Conservation (phyloP, 2,113 vertebrate genomes). For the Barnardius zonarius region DNA sequence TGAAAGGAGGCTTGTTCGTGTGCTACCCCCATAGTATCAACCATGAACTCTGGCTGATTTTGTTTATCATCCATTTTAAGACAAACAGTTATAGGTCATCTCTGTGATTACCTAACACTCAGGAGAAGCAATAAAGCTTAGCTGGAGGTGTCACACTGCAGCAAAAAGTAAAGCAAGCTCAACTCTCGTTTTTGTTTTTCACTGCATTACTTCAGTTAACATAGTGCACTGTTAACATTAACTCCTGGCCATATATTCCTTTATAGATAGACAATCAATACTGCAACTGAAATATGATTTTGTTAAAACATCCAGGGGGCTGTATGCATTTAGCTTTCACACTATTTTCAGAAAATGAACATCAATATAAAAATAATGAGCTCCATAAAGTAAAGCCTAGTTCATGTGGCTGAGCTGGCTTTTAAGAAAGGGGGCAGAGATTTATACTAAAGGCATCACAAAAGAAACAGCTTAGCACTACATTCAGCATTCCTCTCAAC, state of each 20-base stretch:
- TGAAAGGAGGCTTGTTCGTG: slow-evolving; percentile 40
- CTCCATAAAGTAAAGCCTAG: slow-evolving; percentile 68
- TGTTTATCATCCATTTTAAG: slow-evolving; percentile 59
- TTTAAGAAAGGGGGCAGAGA: slow-evolving; percentile 67
- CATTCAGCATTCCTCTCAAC: slow-evolving; percentile 45
- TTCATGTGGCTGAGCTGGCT: slow-evolving; percentile 67
- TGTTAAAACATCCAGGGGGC: slow-evolving; percentile 69
- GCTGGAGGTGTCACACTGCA: slow-evolving; percentile 43
- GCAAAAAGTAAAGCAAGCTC: slow-evolving; percentile 29
- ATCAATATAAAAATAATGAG: slow-evolving; percentile 76
- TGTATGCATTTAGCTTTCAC: slow-evolving; percentile 72
- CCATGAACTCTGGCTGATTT: slow-evolving; percentile 56
- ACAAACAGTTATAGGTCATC: slow-evolving; percentile 39
- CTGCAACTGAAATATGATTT: slow-evolving; percentile 72
- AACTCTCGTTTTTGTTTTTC: slow-evolving; percentile 58
- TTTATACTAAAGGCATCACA: slow-evolving; percentile 58
- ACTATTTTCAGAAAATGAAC: slow-evolving; percentile 73
- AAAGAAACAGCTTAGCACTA: slow-evolving; percentile 66
- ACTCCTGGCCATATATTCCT: slow-evolving; percentile 63
- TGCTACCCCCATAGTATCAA: background rate
- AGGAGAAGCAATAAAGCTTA: slow-evolving; percentile 35
- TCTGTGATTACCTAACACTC: slow-evolving; percentile 55
- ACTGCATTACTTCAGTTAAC: slow-evolving; percentile 70
- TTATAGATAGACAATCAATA: slow-evolving; percentile 72
- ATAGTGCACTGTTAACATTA: slow-evolving; percentile 70